phyloP scores from a whole-genome alignment of 2,888 invertebrate genomes.

The Malthinus seriepunctatus region DNA sequence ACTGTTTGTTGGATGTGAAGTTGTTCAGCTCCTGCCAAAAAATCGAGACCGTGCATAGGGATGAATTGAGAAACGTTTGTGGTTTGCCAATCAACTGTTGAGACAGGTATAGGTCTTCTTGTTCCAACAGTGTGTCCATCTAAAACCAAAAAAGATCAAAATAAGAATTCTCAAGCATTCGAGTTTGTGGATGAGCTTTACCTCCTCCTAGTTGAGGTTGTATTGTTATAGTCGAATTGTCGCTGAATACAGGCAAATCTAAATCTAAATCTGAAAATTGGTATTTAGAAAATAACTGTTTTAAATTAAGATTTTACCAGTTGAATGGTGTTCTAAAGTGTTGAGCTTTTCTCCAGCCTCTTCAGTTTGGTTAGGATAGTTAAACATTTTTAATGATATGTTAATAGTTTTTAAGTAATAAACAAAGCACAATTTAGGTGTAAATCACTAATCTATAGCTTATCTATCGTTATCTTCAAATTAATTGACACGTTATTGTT shows the following conservation, averaged over 20 bases:
- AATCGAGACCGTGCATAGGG: slow-evolving; percentile 70
- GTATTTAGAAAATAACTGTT: not conserved
- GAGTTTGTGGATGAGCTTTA: not conserved
- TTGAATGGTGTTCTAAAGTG: slow-evolving; percentile 13
- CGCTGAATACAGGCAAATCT: slow-evolving; percentile 29
- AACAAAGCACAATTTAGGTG: too few species aligned
- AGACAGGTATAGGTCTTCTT: slow-evolving; percentile 63
- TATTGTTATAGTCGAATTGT: slow-evolving; percentile 19
- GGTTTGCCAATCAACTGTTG: slow-evolving; percentile 64
- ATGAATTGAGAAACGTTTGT: slow-evolving; percentile 62
- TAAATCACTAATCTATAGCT: too few species aligned
- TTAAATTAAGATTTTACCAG: slow-evolving; percentile 3
- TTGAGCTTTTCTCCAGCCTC: slow-evolving; percentile 5
- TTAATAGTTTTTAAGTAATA: too few species aligned
- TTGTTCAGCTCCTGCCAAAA: slow-evolving; percentile 69
- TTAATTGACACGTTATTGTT: too few species aligned
- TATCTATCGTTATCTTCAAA: too few species aligned
- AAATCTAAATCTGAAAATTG: slow-evolving; percentile 30
- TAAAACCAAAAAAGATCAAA: slow-evolving; percentile 3
- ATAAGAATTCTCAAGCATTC: not conserved
- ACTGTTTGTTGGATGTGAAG: slow-evolving; percentile 79
- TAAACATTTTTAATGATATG: slow-evolving; percentile 10
- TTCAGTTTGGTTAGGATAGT: not conserved
- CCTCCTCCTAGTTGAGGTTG: slow-evolving; percentile 22
- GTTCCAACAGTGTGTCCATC: slow-evolving; percentile 33